Evolutionary conservation across 2,888 invertebrate species (phyloP).

Genomic region (Perithous albicinctus): DNA sequence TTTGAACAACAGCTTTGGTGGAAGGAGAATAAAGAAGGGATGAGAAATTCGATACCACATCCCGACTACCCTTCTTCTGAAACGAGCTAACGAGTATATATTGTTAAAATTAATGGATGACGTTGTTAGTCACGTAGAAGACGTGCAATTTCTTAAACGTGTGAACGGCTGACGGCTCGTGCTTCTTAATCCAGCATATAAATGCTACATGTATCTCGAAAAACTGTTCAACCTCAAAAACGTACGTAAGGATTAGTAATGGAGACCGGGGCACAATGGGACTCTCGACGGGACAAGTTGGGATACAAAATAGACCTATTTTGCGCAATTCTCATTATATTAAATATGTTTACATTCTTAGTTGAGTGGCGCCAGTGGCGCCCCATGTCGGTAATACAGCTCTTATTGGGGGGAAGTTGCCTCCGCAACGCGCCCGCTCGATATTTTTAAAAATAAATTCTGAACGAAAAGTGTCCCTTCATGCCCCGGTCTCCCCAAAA

Average conservation of each 20-base stretch:
- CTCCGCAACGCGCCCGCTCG: no score
- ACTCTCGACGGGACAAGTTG: no score
- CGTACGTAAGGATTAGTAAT: not conserved
- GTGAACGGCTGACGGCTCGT: not conserved
- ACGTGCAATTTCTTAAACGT: conserved; percentile 1
- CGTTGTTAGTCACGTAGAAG: not conserved
- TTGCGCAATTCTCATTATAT: no score
- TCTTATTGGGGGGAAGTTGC: no score
- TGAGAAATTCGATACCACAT: conserved; percentile 10
- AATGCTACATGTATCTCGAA: not conserved
- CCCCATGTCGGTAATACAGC: no score
- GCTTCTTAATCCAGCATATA: not conserved
- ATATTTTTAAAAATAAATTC: no score
- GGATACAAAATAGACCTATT: no score
- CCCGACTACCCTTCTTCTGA: not conserved
- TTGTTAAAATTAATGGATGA: conserved; percentile 9
- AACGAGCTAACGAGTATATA: conserved; percentile 15
- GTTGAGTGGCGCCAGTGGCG: no score
- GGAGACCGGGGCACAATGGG: not conserved
- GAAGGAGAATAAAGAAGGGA: not conserved
- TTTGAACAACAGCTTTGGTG: not conserved
- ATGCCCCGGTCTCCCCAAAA: no score
- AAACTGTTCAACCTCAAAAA: not conserved
- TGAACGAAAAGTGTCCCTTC: no score
- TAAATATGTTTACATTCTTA: no score